Conservation (phyloP, 2,888 invertebrate genomes). For the Noctua janthe region DNA sequence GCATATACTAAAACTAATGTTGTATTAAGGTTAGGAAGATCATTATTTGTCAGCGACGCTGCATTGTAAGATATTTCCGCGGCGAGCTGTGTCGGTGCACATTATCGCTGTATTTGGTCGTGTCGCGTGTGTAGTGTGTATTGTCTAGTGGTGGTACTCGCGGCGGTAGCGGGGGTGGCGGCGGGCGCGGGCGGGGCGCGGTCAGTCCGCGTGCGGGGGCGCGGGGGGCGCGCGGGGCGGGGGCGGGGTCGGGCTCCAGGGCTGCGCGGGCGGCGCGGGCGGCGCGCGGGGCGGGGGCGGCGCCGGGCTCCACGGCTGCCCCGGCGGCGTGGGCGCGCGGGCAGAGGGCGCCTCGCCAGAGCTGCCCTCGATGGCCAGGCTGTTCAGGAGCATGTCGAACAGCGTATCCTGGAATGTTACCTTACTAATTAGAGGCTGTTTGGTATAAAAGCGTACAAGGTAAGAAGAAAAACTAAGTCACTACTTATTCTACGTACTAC, state of each 20-base stretch:
- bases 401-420: constrained; percentile 81
- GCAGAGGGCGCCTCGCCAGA: constrained; percentile 46
- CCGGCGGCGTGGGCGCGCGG: constrained; percentile 79
- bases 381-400: constrained; percentile 86
- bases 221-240: constrained; percentile 74
- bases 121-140: too few relatives aligned
- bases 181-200: constrained; percentile 45
- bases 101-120: constrained; percentile 1
- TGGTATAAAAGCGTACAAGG: too few relatives aligned
- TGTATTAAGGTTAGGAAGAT: background rate
- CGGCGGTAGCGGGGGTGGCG: constrained; percentile 67
- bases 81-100: background rate
- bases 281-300: constrained; percentile 75
- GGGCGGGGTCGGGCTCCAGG: constrained; percentile 75
- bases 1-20: too few relatives aligned
- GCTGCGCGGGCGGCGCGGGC: constrained; percentile 82
- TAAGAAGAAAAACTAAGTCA: background rate
- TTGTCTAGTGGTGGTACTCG: constrained; percentile 71
- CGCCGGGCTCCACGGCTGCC: constrained; percentile 78
- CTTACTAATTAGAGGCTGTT: background rate
- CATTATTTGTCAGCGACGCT: background rate
- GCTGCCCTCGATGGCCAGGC: constrained; percentile 79
- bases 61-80: background rate
- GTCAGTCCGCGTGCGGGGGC: constrained; percentile 70
- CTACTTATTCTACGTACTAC: background rate